Percentiles rank a stretch among this genome's conserved stretches.
Evolutionary conservation across 2,888 invertebrate genomes (phyloP).

Genomic region (Tetropium fuscum): DNA sequence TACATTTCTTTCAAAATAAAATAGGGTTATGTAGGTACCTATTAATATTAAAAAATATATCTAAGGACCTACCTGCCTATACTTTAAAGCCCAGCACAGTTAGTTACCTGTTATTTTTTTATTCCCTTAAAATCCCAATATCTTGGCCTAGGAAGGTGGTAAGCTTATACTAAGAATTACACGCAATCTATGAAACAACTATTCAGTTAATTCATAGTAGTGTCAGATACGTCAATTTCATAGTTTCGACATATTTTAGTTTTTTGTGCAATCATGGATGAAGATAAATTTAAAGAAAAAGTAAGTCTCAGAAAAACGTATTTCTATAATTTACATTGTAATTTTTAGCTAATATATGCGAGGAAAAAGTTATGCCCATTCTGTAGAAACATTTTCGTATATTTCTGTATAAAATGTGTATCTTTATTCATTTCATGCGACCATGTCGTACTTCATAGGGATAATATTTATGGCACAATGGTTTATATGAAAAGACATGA

Average conservation of each 20-base stretch:
- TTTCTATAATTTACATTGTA: background rate
- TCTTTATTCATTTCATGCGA: too few relatives aligned
- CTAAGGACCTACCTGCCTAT: too few relatives aligned
- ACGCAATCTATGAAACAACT: background rate
- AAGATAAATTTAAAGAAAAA: conserved; percentile 27
- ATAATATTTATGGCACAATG: too few relatives aligned
- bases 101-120: too few relatives aligned
- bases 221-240: conserved; percentile 9
- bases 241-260: conserved; percentile 4
- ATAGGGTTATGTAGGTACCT: too few relatives aligned
- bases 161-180: background rate
- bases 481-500: too few relatives aligned
- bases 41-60: too few relatives aligned
- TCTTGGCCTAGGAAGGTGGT: too few relatives aligned
- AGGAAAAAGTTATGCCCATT: conserved; percentile 3
- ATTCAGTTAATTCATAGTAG: background rate
- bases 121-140: too few relatives aligned
- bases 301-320: conserved; percentile 12
- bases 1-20: too few relatives aligned
- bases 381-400: background rate
- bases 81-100: too few relatives aligned
- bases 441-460: too few relatives aligned
- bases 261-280: conserved; percentile 21
- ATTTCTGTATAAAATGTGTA: conserved; percentile 6
- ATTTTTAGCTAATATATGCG: conserved; percentile 4